Evolutionary conservation across 2,888 invertebrate genomes (phyloP), one percentile per base, ranked within the genome.

Genomic region (Acanthosepion esculentum): DNA sequence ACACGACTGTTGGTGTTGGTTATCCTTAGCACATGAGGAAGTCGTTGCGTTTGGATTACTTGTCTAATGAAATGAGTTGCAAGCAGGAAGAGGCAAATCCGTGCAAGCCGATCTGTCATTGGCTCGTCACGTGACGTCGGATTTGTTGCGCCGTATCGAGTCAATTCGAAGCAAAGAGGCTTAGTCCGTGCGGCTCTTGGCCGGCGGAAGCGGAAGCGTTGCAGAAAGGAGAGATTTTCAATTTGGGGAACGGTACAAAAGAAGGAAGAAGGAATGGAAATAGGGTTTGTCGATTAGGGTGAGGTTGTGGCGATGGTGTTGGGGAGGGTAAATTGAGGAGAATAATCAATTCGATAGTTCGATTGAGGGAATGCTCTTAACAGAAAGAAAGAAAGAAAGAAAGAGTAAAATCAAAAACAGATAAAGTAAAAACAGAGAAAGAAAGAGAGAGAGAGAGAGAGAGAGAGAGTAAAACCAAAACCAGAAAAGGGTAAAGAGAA

Each of bases 91-190:
- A n/a, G 78, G 78, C 78, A 78, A 78, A 78, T 78, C 78, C 78
- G 78, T 78, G 78, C 78, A n/a, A 78, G 78, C 78, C 59, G 78
- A 33, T 78, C 78, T 78, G 78, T 78, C 78, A 78, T n/a, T 78
- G 78, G 78, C 33, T 78, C n/a, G 78, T 78, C 78, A 78, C 78
- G 78, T 78, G 78, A 78, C n/a, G 78, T 78, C 78, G 78, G 78
- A 78, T 78, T 78, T 78, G 78, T 78, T 78, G 78, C 78, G 33
- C n/a, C n/a, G 78, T n/a, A n/a, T n/a, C n/a, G 78, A 78, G 3
- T n/a, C 78, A 78, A n/a, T 8, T 33, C 78, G 33, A 33, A n/a
- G 78, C 78, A 78, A 78, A 78, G 78, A 78, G 78, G 78, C 78
- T 78, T 78, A 78, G n/a, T 33, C 33, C 33, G n/a, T 78, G 33